Base-by-base conservation (phyloP, 2,888 invertebrate genomes). In the Drosophila robusta region DNA sequence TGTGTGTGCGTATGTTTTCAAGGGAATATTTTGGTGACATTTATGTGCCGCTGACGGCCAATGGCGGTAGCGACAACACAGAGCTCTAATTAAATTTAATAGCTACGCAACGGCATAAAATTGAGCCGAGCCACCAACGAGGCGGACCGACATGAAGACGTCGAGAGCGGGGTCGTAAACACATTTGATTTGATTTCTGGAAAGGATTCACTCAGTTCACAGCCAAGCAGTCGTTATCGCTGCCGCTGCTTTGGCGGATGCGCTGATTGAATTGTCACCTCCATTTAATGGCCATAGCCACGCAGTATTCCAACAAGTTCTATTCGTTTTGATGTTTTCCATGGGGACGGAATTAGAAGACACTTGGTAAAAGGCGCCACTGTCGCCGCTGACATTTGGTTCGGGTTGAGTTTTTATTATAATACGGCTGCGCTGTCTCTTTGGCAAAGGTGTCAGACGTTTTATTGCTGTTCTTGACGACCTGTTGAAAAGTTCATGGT, bases 41-140 rank as follows among this genome's bases (percentile, higher is more conserved):
- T 89, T 82, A 88, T 89, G 83, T 83, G 78, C 71, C 75, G 75
- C 73, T 70, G 68, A 68, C 70, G 60, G 61, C 73, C 73, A 73
- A 71, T 73, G 75, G 73, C 80, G 75, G 74, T 63, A 73, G 72
- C 65, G 63, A 78, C 68, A 70, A 71, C 78, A 64, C 72, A 79
- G 85, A 75, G 81, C 72, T 89, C 89, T 89, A 89, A 89, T 89
- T 89, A 89, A 89, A 89, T 89, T 89, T 87, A 89, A 87, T 87
- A 87, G 85, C 88, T 61, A 68, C 74, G 55, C 69, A 75, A 61
- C 54, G 68, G 72, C 85, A 87, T 84, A 79, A 87, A 81, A 71
- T 71, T 70, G 71, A 47, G 70, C 50, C 32, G 50, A 75, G 80
- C 85, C 80, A 86, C 86, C 83, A 86, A 77, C 79, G 68, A 56